Evolutionary conservation across 2,797 vertebrate species (phyloP).

Genomic region (Gambusia yucatana): DNA sequence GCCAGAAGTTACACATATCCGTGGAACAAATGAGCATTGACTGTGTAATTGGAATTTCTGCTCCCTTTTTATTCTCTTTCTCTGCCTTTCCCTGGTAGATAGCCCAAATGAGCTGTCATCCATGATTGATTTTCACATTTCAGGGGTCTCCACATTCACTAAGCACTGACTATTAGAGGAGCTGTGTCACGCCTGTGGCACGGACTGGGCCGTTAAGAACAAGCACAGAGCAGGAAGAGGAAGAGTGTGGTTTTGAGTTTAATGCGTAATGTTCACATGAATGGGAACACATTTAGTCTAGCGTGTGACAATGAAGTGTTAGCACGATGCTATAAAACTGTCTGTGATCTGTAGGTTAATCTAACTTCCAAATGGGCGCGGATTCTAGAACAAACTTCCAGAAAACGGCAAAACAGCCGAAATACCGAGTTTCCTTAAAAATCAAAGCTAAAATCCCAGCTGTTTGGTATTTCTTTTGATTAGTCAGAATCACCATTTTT

Average conservation of each 20-base stretch:
- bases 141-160: conserved; percentile 72
- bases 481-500: too few relatives aligned
- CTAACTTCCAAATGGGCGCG: conserved; percentile 25
- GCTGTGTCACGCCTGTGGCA: conserved; percentile 52
- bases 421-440: too few relatives aligned
- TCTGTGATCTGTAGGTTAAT: conserved; percentile 37
- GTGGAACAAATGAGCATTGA: conserved; percentile 61
- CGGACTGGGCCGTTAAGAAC: conserved; percentile 50
- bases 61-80: conserved; percentile 48
- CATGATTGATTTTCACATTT: conserved; percentile 81
- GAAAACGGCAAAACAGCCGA: too few relatives aligned
- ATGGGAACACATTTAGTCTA: conserved; percentile 41
- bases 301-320: conserved; percentile 27
- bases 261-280: conserved; percentile 54
- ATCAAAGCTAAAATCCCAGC: too few relatives aligned
- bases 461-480: too few relatives aligned
- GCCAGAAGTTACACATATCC: conserved; percentile 66
- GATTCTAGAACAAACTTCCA: background rate
- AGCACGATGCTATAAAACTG: conserved; percentile 28
- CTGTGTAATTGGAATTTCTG: conserved; percentile 76
- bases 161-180: conserved; percentile 67
- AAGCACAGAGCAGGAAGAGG: conserved; percentile 37
- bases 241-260: conserved; percentile 38
- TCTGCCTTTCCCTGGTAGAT: conserved; percentile 58
- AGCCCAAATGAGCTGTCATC: conserved; percentile 78